Percentiles rank a stretch among this genome's conserved stretches.
Conservation (phyloP, 1,140 invertebrate genomes). For the Tenebrio molitor region DNA sequence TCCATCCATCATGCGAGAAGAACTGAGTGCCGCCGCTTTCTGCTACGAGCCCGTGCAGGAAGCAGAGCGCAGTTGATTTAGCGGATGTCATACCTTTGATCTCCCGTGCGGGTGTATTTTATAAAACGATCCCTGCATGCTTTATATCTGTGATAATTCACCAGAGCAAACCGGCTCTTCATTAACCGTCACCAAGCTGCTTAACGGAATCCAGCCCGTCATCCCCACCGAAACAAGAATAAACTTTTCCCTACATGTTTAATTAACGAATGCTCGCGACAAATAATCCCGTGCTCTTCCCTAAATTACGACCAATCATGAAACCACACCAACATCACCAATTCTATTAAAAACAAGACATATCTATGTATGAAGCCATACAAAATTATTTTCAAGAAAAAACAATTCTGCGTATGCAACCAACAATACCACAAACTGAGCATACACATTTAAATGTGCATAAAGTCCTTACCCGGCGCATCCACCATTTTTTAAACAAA, state of each 20-base stretch:
- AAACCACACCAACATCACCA: no score
- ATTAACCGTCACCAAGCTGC: constrained; percentile 37
- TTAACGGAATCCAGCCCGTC: constrained; percentile 14
- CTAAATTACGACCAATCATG: no score
- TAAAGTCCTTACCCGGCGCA: no score
- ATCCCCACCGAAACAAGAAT: constrained; percentile 9
- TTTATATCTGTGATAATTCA: constrained; percentile 38
- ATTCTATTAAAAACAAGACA: no score
- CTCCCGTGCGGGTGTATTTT: constrained; percentile 45
- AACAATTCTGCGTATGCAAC: no score
- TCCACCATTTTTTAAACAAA: no score
- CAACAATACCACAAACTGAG: no score
- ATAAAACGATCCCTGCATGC: constrained; percentile 45
- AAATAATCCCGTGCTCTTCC: constrained; percentile 25
- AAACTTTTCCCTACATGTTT: constrained; percentile 29
- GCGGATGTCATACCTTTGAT: constrained; percentile 55
- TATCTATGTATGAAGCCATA: no score
- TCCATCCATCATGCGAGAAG: constrained; percentile 43
- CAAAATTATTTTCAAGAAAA: no score
- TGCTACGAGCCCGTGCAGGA: constrained; percentile 14
- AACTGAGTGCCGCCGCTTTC: constrained; percentile 13
- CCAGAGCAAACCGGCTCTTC: constrained; percentile 36
- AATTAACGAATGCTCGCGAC: constrained; percentile 10
- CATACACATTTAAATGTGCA: no score
- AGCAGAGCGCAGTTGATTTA: constrained; percentile 54